Conservation (phyloP, 1,140 invertebrate species). For the Nebria ingens region DNA sequence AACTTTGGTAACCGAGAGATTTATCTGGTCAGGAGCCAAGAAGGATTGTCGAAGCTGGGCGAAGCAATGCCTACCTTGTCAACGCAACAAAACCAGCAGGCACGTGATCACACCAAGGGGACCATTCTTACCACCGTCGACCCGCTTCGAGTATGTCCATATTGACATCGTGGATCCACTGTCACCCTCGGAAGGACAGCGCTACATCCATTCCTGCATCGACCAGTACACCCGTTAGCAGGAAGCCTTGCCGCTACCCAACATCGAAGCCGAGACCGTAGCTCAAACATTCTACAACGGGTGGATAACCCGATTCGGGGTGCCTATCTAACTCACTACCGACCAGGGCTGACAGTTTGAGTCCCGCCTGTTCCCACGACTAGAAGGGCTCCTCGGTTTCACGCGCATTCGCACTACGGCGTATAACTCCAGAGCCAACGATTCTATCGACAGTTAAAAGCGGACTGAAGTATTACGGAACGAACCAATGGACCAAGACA, state of each 20-base stretch:
- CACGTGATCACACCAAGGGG: slow-evolving; percentile 14
- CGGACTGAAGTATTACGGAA: too few relatives aligned
- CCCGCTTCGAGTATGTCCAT: slow-evolving; percentile 32
- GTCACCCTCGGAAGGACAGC: slow-evolving; percentile 24
- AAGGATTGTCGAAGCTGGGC: slow-evolving; percentile 17
- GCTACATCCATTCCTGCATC: slow-evolving; percentile 35
- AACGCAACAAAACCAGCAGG: slow-evolving; percentile 15
- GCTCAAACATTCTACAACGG: slow-evolving; percentile 21
- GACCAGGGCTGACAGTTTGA: slow-evolving; percentile 36
- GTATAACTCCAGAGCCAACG: slow-evolving; percentile 21
- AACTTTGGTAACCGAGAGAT: slow-evolving; percentile 12
- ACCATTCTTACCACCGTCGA: slow-evolving; percentile 10
- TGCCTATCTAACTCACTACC: slow-evolving; percentile 28
- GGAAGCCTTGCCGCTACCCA: slow-evolving; percentile 30
- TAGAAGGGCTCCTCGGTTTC: slow-evolving; percentile 17
- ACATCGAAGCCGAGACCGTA: slow-evolving; percentile 29
- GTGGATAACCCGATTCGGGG: slow-evolving; percentile 31
- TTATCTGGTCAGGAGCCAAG: slow-evolving; percentile 18
- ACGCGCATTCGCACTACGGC: slow-evolving; percentile 15
- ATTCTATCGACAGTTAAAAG: too few relatives aligned
- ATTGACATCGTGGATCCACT: slow-evolving; percentile 40
- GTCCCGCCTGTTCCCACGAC: slow-evolving; percentile 19
- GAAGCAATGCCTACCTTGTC: slow-evolving; percentile 17
- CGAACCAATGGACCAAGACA: slow-evolving; percentile 17
- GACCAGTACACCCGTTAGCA: slow-evolving; percentile 37